These are phyloP conservation scores for Drosophila orena DNA, from an alignment of 1,140 invertebrate genomes.

Conservation along the genomic window DNA sequence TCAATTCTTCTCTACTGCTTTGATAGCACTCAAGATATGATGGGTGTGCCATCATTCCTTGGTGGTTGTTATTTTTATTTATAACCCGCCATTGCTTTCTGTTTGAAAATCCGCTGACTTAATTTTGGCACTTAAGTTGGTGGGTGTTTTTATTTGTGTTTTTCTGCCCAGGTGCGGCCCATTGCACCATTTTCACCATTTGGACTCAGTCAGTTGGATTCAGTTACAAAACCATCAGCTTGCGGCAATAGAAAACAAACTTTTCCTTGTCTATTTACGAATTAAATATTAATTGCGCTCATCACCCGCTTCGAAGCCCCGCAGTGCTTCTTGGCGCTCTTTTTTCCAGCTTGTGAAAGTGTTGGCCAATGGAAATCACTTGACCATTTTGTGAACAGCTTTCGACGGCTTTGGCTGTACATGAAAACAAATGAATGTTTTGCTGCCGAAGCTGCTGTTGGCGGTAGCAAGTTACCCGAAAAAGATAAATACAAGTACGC, in stretches of 20 bases:
- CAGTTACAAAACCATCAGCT: slow-evolving; percentile 54
- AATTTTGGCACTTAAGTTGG: slow-evolving; percentile 27
- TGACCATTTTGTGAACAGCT: slow-evolving; percentile 75
- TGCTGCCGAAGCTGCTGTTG: slow-evolving; percentile 28
- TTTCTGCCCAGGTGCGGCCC: slow-evolving; percentile 26
- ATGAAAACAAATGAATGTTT: slow-evolving; percentile 65
- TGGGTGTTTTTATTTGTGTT: slow-evolving; percentile 23
- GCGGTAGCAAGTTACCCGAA: slow-evolving; percentile 57
- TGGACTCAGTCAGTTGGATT: slow-evolving; percentile 54
- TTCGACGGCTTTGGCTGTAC: slow-evolving; percentile 59
- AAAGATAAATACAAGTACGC: slow-evolving; percentile 50
- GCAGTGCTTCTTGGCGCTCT: slow-evolving; percentile 10
- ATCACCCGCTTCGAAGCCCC: slow-evolving; percentile 26
- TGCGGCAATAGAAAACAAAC: slow-evolving; percentile 54
- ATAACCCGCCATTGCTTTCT: slow-evolving; percentile 3
- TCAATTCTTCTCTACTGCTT: slow-evolving; percentile 8
- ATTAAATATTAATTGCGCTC: slow-evolving; percentile 75
- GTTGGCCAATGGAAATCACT: slow-evolving; percentile 74
- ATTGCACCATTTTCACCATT: slow-evolving; percentile 40
- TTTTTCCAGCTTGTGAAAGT: slow-evolving; percentile 65
- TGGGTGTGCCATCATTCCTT: slow-evolving; percentile 28
- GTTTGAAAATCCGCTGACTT: slow-evolving; percentile 33
- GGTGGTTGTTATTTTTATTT: slow-evolving; percentile 11
- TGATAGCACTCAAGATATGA: slow-evolving; percentile 28
- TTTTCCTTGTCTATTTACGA: slow-evolving; percentile 77